Evolutionary conservation across 2,888 invertebrate genomes (phyloP).

Genomic region (Rhingia campestris): DNA sequence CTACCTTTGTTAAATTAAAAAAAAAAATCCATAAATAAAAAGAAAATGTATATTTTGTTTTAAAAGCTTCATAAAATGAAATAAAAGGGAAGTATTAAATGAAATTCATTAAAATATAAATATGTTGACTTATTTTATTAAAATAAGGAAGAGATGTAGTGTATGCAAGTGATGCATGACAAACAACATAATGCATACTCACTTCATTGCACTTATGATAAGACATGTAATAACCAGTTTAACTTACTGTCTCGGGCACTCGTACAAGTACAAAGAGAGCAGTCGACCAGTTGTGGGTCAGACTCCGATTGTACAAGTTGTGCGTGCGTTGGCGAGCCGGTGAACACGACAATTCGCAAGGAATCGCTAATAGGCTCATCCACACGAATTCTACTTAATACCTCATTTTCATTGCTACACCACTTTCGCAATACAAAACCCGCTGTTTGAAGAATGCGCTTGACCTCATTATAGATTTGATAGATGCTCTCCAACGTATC

Average conservation of each 20-base stretch:
- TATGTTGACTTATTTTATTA: background rate
- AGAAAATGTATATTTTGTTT: background rate
- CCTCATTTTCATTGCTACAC: too few relatives aligned
- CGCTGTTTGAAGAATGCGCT: too few relatives aligned
- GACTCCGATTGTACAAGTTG: background rate
- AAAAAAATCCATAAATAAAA: too few relatives aligned
- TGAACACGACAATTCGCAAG: background rate
- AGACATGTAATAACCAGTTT: background rate
- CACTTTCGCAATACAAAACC: too few relatives aligned
- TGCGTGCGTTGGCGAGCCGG: slow-evolving; percentile 10
- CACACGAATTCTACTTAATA: too few relatives aligned
- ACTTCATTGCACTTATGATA: background rate
- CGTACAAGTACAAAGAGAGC: slow-evolving; percentile 4
- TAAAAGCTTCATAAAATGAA: background rate
- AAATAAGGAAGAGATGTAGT: background rate
- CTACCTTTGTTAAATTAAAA: too few relatives aligned
- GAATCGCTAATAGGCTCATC: too few relatives aligned
- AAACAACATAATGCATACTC: background rate
- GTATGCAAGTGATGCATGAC: background rate
- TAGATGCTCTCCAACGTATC: too few relatives aligned
- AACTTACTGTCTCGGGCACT: background rate
- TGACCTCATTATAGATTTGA: too few relatives aligned
- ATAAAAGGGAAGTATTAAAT: background rate
- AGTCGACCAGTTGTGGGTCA: background rate
- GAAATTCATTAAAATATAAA: background rate